phyloP scores from a whole-genome alignment of 2,888 invertebrate genomes.

The Pandemis cinnamomeana region DNA sequence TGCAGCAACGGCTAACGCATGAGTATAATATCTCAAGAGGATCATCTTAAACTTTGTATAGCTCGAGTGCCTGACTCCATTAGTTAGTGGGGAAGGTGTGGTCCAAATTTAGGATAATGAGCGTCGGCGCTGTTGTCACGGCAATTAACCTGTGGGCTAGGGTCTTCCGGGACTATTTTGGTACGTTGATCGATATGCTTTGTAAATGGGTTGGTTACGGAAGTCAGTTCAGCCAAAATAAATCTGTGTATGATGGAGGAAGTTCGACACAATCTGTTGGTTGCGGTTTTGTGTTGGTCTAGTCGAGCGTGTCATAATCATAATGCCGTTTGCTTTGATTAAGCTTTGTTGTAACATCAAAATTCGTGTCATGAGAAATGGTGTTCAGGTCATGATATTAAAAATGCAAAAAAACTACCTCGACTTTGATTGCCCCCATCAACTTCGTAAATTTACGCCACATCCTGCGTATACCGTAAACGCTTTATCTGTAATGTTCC shows the following conservation, averaged over 20 bases:
- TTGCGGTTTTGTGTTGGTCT: background rate
- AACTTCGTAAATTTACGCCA: slow-evolving; percentile 9
- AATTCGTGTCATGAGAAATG: background rate
- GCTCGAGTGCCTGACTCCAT: slow-evolving; percentile 49
- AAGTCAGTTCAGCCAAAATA: slow-evolving; percentile 4
- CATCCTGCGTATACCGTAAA: slow-evolving; percentile 18
- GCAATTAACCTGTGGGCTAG: slow-evolving; percentile 64
- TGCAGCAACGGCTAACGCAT: slow-evolving; percentile 3
- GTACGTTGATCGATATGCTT: slow-evolving; percentile 58
- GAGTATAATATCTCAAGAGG: slow-evolving; percentile 40
- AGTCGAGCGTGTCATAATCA: background rate
- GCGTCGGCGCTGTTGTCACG: slow-evolving; percentile 64
- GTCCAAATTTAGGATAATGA: slow-evolving; percentile 69
- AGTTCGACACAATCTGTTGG: background rate
- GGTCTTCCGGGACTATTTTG: slow-evolving; percentile 70
- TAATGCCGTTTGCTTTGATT: background rate
- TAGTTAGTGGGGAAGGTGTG: slow-evolving; percentile 56
- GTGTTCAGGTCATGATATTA: background rate
- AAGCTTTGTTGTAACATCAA: background rate
- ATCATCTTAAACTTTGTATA: slow-evolving; percentile 34
- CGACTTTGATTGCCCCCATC: background rate
- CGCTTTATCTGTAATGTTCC: slow-evolving; percentile 16
- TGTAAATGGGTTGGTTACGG: slow-evolving; percentile 8
- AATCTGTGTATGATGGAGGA: background rate
- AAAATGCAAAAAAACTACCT: background rate